Conservation (phyloP, 2,113 vertebrate species). For the Ophiodon elongatus region DNA sequence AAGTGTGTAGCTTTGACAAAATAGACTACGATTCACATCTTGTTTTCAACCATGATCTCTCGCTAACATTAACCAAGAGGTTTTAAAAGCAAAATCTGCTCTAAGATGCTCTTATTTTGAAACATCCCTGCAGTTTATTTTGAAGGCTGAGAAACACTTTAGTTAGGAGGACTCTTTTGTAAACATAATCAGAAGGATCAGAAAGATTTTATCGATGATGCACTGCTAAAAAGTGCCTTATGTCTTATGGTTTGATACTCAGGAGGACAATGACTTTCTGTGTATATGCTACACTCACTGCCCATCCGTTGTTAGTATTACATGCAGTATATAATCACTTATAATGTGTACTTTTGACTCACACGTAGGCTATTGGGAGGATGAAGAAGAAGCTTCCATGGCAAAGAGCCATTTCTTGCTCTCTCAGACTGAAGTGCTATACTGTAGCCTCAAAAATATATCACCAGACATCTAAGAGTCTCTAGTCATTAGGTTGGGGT, state of each 20-base stretch:
- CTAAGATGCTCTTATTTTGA: too few species aligned
- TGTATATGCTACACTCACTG: background rate
- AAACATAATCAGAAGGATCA: too few species aligned
- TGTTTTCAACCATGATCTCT: too few species aligned
- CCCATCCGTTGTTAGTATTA: background rate
- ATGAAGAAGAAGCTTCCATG: background rate
- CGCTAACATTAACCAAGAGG: too few species aligned
- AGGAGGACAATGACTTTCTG: background rate
- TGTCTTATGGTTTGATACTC: background rate
- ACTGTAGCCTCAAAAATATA: constrained; percentile 10
- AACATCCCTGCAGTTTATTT: too few species aligned
- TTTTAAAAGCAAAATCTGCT: too few species aligned
- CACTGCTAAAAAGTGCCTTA: background rate
- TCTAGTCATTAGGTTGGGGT: background rate
- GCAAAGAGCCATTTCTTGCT: background rate
- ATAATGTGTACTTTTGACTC: background rate
- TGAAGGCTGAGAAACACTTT: too few species aligned
- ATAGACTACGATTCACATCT: too few species aligned
- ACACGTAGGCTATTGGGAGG: background rate
- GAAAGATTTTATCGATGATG: background rate
- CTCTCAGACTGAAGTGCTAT: background rate
- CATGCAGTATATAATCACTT: background rate
- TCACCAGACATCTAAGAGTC: constrained; percentile 17
- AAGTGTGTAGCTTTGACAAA: too few species aligned
- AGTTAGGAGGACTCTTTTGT: too few species aligned